Percentiles rank a stretch among this genome's conserved stretches.
These are phyloP conservation scores for Taenioides sp. DNA, from an alignment of 2,797 vertebrate species.

Conservation along the genomic window DNA sequence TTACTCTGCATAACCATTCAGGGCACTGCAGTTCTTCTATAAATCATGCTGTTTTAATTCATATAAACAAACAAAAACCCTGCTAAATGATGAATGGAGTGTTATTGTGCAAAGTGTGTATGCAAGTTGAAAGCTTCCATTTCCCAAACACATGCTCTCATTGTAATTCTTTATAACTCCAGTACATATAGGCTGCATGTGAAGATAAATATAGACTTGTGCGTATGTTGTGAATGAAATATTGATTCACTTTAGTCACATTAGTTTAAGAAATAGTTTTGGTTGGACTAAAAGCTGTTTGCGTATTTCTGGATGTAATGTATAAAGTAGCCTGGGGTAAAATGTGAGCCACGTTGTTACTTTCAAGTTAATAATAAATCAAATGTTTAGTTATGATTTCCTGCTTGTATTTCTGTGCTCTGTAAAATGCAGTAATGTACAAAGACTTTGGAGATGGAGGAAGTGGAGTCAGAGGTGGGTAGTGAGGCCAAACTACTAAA, in stretches of 20 bases:
- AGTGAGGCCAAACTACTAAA: background rate
- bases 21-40: too few species aligned
- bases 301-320: background rate
- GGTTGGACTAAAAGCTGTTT: background rate
- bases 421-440: conserved; percentile 15
- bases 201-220: background rate
- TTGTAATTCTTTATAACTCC: background rate
- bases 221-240: background rate
- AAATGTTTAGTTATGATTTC: background rate
- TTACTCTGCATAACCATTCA: background rate
- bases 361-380: conserved; percentile 2
- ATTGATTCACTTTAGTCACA: background rate
- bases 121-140: background rate
- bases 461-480: background rate
- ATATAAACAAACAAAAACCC: background rate
- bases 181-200: background rate
- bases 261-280: background rate
- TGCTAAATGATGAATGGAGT: background rate
- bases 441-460: background rate
- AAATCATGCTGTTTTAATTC: background rate
- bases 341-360: background rate
- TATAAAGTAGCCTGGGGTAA: background rate
- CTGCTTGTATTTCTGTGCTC: background rate
- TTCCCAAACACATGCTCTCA: background rate
- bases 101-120: too few species aligned